These are phyloP conservation scores for Palaemon carinicauda DNA, from an alignment of 1,140 invertebrate species.

Conservation along the genomic window DNA sequence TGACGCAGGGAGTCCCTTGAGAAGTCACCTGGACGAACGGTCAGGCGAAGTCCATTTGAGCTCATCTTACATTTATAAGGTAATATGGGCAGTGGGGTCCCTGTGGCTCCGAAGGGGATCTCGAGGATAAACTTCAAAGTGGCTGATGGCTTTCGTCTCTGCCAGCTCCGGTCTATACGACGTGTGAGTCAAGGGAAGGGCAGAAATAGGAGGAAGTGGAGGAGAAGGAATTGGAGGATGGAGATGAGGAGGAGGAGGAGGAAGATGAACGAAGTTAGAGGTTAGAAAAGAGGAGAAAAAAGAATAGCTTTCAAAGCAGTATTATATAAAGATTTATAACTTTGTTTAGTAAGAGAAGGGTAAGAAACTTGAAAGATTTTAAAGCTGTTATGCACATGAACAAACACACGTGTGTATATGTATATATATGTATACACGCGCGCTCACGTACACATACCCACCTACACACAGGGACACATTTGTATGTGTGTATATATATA, in stretches of 20 bases:
- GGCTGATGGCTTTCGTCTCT: neutral
- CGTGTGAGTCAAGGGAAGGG: slow-evolving; percentile 20
- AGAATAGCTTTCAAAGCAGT: neutral
- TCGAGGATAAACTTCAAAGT: slow-evolving; percentile 35
- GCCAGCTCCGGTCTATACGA: slow-evolving; percentile 1
- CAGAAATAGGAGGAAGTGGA: neutral
- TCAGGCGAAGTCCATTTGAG: slow-evolving; percentile 53
- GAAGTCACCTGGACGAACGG: slow-evolving; percentile 44
- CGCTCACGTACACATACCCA: too few species aligned
- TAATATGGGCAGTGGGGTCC: slow-evolving; percentile 48
- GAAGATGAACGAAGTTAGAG: neutral
- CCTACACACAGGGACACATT: neutral
- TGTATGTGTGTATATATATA: neutral
- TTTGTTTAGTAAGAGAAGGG: too few species aligned
- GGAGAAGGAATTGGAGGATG: neutral
- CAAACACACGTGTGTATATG: too few species aligned
- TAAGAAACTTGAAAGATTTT: too few species aligned
- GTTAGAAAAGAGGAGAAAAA: neutral
- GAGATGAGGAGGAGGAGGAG: neutral
- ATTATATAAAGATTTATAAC: too few species aligned
- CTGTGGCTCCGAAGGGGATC: slow-evolving; percentile 10
- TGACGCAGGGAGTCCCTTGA: slow-evolving; percentile 30
- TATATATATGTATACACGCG: too few species aligned
- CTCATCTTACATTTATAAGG: slow-evolving; percentile 56
- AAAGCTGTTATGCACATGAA: too few species aligned